Evolutionary conservation across 2,888 invertebrate genomes (phyloP), one percentile per base, ranked within the genome.

Genomic region (Hermodice carunculata): DNA sequence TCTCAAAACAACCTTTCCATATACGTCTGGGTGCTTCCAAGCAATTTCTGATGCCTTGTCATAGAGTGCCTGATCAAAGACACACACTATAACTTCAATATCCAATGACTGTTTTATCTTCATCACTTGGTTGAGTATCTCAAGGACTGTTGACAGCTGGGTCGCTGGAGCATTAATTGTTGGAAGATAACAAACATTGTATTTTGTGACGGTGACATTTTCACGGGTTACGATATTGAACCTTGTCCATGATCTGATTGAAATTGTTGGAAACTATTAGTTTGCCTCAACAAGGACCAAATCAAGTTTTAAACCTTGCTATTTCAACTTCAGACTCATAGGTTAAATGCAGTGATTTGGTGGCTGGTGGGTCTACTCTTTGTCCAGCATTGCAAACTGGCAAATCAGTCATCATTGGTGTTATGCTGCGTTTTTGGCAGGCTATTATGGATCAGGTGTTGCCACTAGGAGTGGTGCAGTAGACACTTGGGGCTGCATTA

Each of bases 11-110:
- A 74, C 26, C 17, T 48, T 43, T 31, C 53, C 29, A 29, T 57
- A 60, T 37, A 32, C 58, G 8, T 48, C 19, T 11, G 63, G 31
- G 49, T 71, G 53, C 53, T 66, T 70, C 67, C 69, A 69, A 5
- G 42, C 44, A 8, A 74, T 66, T 61, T 73, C 69, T n/a, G 63
- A 54, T 31, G 66, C 71, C 54, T 71, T 74, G n/a, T 67, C 60
- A 69, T 61, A 74, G 29, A 71, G 44, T 53, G 72, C 71, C 62
- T 74, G 61, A 66, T 66, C 66, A 66, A 64, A 64, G 42, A 63
- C 64, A 52, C 51, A 34, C 19, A 54, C 61, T 17, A 61, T 61
- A n/a, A 19, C 32, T 14, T 61, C 53, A 6, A 61, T 4, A 32
- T 64, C 17, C 28, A 64, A 32, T n/a, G 42, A 43, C 26, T 62